These are phyloP conservation scores for Yasuhikotakia modesta DNA, from an alignment of 2,797 vertebrate species.

Conservation along the genomic window DNA sequence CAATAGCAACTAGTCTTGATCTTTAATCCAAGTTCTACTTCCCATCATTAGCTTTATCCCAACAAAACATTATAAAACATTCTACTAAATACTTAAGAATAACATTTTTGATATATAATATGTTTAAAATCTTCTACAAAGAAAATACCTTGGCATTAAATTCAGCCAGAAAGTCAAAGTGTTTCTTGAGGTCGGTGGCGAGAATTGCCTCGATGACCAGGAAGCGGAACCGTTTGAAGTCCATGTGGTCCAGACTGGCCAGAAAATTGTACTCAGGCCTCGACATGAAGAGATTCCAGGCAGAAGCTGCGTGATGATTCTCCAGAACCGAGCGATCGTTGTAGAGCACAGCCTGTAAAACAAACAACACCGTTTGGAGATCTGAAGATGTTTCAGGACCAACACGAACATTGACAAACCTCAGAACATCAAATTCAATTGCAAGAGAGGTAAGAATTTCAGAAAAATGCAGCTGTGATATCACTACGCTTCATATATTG, in stretches of 20 bases:
- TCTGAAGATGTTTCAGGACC: neutral
- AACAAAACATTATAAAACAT: too few species aligned
- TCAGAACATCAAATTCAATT: too few species aligned
- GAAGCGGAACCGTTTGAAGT: conserved; percentile 98
- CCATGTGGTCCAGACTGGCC: conserved; percentile 90
- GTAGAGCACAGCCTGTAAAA: conserved; percentile 90
- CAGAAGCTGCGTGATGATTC: conserved; percentile 96
- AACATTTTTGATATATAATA: too few species aligned
- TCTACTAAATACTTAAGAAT: too few species aligned
- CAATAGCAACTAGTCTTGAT: too few species aligned
- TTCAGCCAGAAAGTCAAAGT: conserved; percentile 96
- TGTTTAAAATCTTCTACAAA: too few species aligned
- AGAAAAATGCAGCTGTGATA: too few species aligned
- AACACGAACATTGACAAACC: too few species aligned
- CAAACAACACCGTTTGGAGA: neutral
- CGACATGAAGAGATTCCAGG: conserved; percentile 98
- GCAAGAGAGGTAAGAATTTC: too few species aligned
- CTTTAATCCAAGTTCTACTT: too few species aligned
- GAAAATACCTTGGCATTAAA: conserved; percentile 99
- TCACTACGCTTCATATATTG: neutral
- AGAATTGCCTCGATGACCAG: conserved; percentile 98
- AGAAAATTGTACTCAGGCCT: conserved; percentile 95
- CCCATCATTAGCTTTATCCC: too few species aligned
- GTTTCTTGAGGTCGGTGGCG: conserved; percentile 97
- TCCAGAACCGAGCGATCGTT: conserved; percentile 97